phyloP scores from a whole-genome alignment of 2,888 invertebrate species.

The Meandrusa payeni region DNA sequence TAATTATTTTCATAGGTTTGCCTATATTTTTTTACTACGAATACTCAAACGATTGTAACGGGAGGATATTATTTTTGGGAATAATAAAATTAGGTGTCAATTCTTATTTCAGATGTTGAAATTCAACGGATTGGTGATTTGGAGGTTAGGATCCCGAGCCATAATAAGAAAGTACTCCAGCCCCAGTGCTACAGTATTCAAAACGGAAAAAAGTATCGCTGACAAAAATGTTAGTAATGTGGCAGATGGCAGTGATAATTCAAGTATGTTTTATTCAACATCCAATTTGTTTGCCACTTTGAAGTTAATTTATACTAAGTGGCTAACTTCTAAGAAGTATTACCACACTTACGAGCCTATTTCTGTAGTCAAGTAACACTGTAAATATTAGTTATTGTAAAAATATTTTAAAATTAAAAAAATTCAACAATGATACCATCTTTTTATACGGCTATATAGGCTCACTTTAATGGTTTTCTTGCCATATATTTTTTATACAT shows the following conservation, averaged over 20 bases:
- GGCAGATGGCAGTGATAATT: constrained; percentile 39
- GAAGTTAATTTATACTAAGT: too few species aligned
- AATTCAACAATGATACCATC: too few species aligned
- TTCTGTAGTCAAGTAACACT: too few species aligned
- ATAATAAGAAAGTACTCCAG: constrained; percentile 57
- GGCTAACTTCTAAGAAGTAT: too few species aligned
- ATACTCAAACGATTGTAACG: neutral
- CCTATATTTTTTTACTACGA: neutral
- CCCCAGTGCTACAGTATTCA: constrained; percentile 92
- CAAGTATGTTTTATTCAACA: constrained; percentile 28
- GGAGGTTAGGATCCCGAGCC: constrained; percentile 73
- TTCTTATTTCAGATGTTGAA: constrained; percentile 69
- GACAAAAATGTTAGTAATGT: constrained; percentile 44
- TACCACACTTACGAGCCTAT: too few species aligned
- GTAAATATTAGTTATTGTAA: too few species aligned
- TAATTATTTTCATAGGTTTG: constrained; percentile 14
- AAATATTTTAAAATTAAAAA: too few species aligned
- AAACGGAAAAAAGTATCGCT: constrained; percentile 74
- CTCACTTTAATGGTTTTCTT: too few species aligned
- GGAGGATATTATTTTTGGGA: too few species aligned
- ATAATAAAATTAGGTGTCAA: constrained; percentile 4
- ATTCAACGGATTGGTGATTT: constrained; percentile 68
- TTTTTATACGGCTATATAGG: too few species aligned
- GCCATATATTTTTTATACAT: too few species aligned
- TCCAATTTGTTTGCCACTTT: too few species aligned